A percentile compares a stretch with the other conserved stretches of the same genome.
phyloP scores from a whole-genome alignment of 2,113 vertebrate genomes.

The Fregata magnificens region DNA sequence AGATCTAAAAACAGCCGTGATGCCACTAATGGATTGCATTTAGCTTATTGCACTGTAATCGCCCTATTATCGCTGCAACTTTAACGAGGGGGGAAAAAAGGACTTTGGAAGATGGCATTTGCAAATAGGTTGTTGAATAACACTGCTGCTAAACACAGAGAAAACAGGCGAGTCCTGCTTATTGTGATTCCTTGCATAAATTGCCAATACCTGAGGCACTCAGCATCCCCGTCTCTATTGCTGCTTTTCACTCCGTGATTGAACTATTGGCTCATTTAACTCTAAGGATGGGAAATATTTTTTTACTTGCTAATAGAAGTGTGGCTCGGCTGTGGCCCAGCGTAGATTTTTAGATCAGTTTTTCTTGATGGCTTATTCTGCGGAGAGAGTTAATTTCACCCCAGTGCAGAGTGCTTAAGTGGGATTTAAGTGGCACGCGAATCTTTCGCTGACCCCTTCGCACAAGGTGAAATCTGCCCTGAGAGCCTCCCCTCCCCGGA shows the following conservation, averaged over 20 bases:
- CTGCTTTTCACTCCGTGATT: neutral
- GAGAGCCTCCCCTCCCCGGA: neutral
- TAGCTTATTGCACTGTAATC: slow-evolving; percentile 65
- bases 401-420: slow-evolving; percentile 23
- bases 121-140: slow-evolving; percentile 56
- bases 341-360: slow-evolving; percentile 27
- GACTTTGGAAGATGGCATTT: slow-evolving; percentile 51
- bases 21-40: slow-evolving; percentile 50
- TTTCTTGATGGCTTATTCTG: slow-evolving; percentile 43
- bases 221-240: slow-evolving; percentile 32
- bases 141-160: neutral
- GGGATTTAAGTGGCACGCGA: neutral
- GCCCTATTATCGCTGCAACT: slow-evolving; percentile 52
- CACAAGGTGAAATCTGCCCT: slow-evolving; percentile 25
- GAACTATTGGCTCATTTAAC: slow-evolving; percentile 65
- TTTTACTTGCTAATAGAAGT: slow-evolving; percentile 60
- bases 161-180: slow-evolving; percentile 5
- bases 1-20: slow-evolving; percentile 30
- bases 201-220: slow-evolving; percentile 46
- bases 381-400: slow-evolving; percentile 38
- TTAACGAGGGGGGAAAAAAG: slow-evolving; percentile 33
- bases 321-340: neutral
- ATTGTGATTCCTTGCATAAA: slow-evolving; percentile 53
- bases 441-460: neutral
- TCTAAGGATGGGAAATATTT: slow-evolving; percentile 64